Base-by-base conservation (phyloP, 30 jellyfish, hydroid and myxozoan species). In the Phacellophora camtschatica region DNA sequence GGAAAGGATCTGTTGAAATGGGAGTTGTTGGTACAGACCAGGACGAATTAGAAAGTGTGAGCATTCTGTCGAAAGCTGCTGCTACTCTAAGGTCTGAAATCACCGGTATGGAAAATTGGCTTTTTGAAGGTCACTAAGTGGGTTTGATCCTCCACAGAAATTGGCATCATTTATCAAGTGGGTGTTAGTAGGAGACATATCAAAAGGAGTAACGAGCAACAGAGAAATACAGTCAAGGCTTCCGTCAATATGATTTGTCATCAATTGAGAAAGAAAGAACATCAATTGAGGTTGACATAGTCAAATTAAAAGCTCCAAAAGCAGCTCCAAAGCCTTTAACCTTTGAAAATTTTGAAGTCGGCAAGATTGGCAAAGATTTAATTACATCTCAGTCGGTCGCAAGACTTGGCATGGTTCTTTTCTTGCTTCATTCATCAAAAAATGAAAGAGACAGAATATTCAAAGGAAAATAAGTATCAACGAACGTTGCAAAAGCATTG, bases 91-190 rank as follows among this genome's bases (percentile, higher is more conserved):
- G 61, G 33, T 65, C 29, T 32, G 61, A 65, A 39, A 32, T 65
- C 18, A 11, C 30, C 12, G n/a, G 34, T 16, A 39, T 23, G 33
- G 79, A 32, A 65, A 65, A 65, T 16, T 65, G 79, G 79, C 57
- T 34, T 34, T 65, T 65, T 35, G 58, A 65, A 65, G 79, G 79
- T 65, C 79, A 65, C 19, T 65, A 39, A 35, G 25, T 28, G 79
- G 61, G 19, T 39, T 65, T 19, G 79, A 32, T 34, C 61, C 61
- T 34, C 79, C 79, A 16, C 29, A 65, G 19, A 39, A 25, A 65
- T 65, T 65, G 79, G 61, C 79, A 34, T 25, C 79, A 32, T 65
- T 65, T 65, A 65, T 34, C 66, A 65, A 65, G 33, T 65, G 79
- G 79, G 29, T 65, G 29, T 32, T 32, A 35, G 61, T 65, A 7